Base-by-base conservation (phyloP, 2,797 vertebrate species). In the Heteromormyrus szaboi region DNA sequence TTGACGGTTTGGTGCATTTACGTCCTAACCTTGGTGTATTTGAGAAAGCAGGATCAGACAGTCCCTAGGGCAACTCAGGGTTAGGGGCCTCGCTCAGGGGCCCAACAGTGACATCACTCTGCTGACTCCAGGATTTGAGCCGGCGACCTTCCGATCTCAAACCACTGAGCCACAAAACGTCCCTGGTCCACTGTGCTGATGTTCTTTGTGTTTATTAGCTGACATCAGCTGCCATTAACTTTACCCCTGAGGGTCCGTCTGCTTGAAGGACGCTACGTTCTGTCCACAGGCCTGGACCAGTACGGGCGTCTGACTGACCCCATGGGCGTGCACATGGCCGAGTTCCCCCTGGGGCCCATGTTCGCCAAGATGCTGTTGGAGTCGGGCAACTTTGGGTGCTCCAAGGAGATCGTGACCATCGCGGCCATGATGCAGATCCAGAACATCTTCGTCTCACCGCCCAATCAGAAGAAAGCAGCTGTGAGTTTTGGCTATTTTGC, bases 391-490 rank as follows among this genome's bases (percentile, higher is more conserved):
- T 99, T 98, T 85, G 97, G 98, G 93, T 99, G 98, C 94, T 99
- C 98, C 89, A 97, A 98, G 92, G 99, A 99, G 94, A 97, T 99
- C 44, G 94, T 99, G 89, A 98, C 97, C 92, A 99, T 99, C 84
- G 98, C 98, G 2, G 97, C 99, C 84, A 99, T 99, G 98, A 99
- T 99, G 98, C 98, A 99, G 94, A 99, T 99, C 93, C 98, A 99
- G 93, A 99, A 99, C 91, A 94, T 99, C 88, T 99, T 99, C 91
- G 89, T 96, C 17, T 92, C 97, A 62, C 98, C 98, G 17, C 93
- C 97, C 90, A 98, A 97, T 95, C 98, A 99, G 93, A 99, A 98
- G 95, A 95, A 95, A 90, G 95, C 95, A 88, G 97, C 98, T 7
- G 99, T 99, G 93, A 96, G 98, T 97, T 87, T 53, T 91, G 37